Conservation (phyloP, 2,113 vertebrate species). For the Scomber japonicus region DNA sequence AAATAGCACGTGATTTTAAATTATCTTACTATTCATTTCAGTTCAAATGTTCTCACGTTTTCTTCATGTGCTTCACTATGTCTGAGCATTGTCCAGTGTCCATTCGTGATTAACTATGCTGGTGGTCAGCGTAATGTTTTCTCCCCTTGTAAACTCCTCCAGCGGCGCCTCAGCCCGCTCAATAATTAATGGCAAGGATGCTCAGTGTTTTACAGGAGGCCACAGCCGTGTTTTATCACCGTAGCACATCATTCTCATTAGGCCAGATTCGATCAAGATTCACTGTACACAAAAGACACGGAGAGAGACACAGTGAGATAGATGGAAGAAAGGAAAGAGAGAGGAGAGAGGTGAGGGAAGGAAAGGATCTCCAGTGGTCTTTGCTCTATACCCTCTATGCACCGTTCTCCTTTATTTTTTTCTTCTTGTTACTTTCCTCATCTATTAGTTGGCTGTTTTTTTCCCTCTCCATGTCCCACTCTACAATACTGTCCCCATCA, state of each 20-base stretch:
- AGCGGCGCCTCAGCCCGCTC: conserved; percentile 53
- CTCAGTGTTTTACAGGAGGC: conserved; percentile 76
- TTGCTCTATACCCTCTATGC: not conserved
- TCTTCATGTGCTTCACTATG: conserved; percentile 13
- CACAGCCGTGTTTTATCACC: conserved; percentile 71
- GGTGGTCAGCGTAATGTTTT: conserved; percentile 73
- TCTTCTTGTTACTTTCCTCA: conserved; percentile 7
- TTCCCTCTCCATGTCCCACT: conserved; percentile 11
- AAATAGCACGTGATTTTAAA: not conserved
- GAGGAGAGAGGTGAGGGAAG: not conserved
- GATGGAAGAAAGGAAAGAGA: not conserved
- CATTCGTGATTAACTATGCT: conserved; percentile 59
- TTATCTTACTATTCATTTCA: not conserved
- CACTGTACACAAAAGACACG: conserved; percentile 47
- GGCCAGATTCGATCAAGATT: conserved; percentile 64
- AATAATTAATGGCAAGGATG: conserved; percentile 79
- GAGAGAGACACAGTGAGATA: conserved; percentile 12
- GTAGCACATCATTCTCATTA: conserved; percentile 76
- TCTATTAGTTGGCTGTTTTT: conserved; percentile 26
- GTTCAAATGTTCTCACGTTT: conserved; percentile 1
- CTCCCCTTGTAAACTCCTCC: conserved; percentile 74
- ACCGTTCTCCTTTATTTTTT: not conserved
- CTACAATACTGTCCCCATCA: conserved; percentile 84
- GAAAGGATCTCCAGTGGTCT: not conserved
- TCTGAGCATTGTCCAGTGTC: conserved; percentile 31